phyloP scores from a whole-genome alignment of 35 echinoderm and acorn worm genomes.

The Hemicentrotus pulcherrimus region DNA sequence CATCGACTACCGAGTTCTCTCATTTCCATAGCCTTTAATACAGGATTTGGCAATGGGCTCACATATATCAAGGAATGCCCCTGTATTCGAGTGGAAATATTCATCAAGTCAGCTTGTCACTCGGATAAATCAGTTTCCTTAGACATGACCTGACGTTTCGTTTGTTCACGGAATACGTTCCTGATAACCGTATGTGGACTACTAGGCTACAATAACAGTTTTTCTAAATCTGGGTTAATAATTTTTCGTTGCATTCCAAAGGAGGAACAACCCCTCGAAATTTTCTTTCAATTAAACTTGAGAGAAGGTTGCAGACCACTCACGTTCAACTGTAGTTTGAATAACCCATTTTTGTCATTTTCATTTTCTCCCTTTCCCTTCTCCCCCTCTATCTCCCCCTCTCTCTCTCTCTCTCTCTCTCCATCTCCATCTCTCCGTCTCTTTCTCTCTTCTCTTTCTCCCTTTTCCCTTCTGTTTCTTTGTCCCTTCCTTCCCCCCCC shows the following conservation, averaged over 20 bases:
- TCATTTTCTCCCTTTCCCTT: not conserved
- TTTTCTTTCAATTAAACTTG: not conserved
- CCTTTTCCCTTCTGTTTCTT: not conserved
- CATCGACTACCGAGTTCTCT: no score
- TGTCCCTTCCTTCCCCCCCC: not conserved
- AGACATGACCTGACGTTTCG: not conserved
- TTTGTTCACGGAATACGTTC: not conserved
- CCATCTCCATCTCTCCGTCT: not conserved
- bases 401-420: not conserved
- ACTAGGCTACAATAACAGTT: not conserved
- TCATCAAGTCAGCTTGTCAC: not conserved
- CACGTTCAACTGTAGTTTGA: not conserved
- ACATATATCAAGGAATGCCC: not conserved
- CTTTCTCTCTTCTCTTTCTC: not conserved
- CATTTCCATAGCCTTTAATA: no score
- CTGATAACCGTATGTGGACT: not conserved
- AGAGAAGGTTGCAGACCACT: not conserved
- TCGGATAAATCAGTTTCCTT: not conserved
- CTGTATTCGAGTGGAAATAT: not conserved
- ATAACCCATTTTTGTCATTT: conserved; percentile 5
- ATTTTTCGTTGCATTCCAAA: not conserved
- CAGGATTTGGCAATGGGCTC: no score
- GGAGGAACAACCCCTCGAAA: not conserved
- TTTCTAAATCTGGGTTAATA: not conserved
- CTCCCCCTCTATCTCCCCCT: not conserved